Percentiles rank a stretch among this genome's conserved stretches.
These are phyloP conservation scores for Drosophila pruinosa DNA, from an alignment of 1,140 invertebrate genomes.

Conservation along the genomic window DNA sequence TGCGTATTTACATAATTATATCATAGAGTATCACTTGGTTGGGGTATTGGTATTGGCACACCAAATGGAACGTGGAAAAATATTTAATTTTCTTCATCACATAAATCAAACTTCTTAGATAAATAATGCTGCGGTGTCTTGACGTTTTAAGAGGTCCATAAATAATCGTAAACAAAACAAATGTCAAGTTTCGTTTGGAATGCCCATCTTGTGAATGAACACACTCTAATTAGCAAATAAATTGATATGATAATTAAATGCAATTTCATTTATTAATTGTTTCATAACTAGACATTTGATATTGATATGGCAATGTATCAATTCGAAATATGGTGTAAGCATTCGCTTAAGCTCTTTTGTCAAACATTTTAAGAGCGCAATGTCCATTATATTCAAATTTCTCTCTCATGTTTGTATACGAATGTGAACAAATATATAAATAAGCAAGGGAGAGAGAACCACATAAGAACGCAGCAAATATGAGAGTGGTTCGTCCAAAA, in stretches of 20 bases:
- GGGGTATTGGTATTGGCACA: constrained; percentile 1
- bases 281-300: background rate
- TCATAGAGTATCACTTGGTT: constrained; percentile 43
- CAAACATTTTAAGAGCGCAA: background rate
- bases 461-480: constrained; percentile 5
- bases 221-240: background rate
- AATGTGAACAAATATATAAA: background rate
- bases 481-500: constrained; percentile 32
- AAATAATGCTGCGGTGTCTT: constrained; percentile 31
- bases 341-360: background rate
- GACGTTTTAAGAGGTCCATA: constrained; percentile 41
- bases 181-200: background rate
- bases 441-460: constrained; percentile 7
- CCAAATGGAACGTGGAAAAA: constrained; percentile 34
- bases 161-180: constrained; percentile 42
- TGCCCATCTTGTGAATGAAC: background rate
- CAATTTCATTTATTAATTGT: background rate
- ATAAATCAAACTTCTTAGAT: constrained; percentile 57
- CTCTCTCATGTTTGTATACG: background rate
- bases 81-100: constrained; percentile 38
- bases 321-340: background rate
- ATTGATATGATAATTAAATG: constrained; percentile 1
- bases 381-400: constrained; percentile 21
- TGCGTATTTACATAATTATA: constrained; percentile 68
- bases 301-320: background rate